Percentiles rank a stretch among this genome's conserved stretches.
Evolutionary conservation across 1,140 invertebrate species (phyloP).

Genomic region (Psilanteris sp.): DNA sequence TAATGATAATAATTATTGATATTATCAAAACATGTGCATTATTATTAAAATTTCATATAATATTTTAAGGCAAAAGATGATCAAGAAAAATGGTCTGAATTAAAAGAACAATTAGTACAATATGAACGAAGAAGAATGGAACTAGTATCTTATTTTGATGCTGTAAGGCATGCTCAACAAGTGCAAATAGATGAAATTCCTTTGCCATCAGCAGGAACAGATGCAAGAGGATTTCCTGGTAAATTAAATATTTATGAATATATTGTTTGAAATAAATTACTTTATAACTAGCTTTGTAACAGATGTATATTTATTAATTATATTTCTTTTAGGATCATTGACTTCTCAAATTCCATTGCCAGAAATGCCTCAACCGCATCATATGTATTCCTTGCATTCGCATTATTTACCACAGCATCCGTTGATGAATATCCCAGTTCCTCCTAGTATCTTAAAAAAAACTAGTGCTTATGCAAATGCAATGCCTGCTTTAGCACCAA

Average conservation of each 20-base stretch:
- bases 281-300: no score
- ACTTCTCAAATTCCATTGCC: slow-evolving; percentile 90
- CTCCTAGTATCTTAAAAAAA: slow-evolving; percentile 88
- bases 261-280: no score
- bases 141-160: slow-evolving; percentile 95
- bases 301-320: no score
- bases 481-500: slow-evolving; percentile 70
- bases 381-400: slow-evolving; percentile 78
- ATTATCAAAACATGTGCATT: no score
- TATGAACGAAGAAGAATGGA: slow-evolving; percentile 94
- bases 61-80: slow-evolving; percentile 93
- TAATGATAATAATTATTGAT: no score
- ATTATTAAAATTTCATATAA: no score
- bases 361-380: slow-evolving; percentile 82
- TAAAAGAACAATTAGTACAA: slow-evolving; percentile 94
- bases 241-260: no score
- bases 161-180: slow-evolving; percentile 95
- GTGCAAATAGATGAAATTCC: slow-evolving; percentile 99
- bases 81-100: slow-evolving; percentile 93
- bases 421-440: slow-evolving; percentile 78
- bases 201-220: slow-evolving; percentile 84
- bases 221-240: slow-evolving; percentile 80
- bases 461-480: slow-evolving; percentile 82
- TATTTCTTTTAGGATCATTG: slow-evolving; percentile 81
- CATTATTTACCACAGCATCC: slow-evolving; percentile 77